Percentiles rank a stretch among this genome's conserved stretches.
Evolutionary conservation across 1,140 invertebrate genomes (phyloP).

Genomic region (Hyles vespertilio): DNA sequence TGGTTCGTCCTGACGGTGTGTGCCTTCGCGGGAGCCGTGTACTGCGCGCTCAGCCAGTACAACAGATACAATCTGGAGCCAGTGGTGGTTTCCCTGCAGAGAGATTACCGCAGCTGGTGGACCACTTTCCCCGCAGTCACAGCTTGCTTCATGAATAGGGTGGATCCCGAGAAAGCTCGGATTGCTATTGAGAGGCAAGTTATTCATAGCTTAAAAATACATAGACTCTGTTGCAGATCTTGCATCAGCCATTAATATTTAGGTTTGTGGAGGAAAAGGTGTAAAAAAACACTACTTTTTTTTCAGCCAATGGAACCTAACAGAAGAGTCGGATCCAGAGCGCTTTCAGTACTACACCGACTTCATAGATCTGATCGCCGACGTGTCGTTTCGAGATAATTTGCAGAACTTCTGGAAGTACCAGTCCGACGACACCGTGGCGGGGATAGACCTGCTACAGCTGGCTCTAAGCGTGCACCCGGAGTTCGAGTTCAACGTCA

Average conservation of each 20-base stretch:
- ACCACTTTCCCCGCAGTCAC: slow-evolving; percentile 77
- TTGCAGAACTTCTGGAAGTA: slow-evolving; percentile 75
- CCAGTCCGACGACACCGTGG: slow-evolving; percentile 61
- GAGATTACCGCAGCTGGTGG: slow-evolving; percentile 78
- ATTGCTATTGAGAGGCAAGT: slow-evolving; percentile 42
- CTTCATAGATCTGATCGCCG: slow-evolving; percentile 73
- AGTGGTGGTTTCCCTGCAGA: slow-evolving; percentile 77
- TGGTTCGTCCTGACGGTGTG: slow-evolving; percentile 51
- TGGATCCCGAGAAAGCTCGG: slow-evolving; percentile 47
- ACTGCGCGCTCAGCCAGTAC: slow-evolving; percentile 54
- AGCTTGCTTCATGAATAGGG: slow-evolving; percentile 71
- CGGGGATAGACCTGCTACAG: slow-evolving; percentile 60
- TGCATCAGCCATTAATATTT: slow-evolving; percentile 8
- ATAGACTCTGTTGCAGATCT: too few species aligned
- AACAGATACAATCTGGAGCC: slow-evolving; percentile 75
- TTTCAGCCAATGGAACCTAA: slow-evolving; percentile 59
- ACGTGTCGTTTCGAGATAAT: slow-evolving; percentile 73
- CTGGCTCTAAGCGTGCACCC: slow-evolving; percentile 63
- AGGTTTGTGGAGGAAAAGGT: too few species aligned
- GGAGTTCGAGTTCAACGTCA: slow-evolving; percentile 3
- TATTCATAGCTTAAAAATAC: background rate
- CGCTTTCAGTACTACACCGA: slow-evolving; percentile 72
- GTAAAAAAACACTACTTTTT: too few species aligned
- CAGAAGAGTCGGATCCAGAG: slow-evolving; percentile 43
- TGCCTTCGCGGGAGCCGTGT: slow-evolving; percentile 46